Conservation (phyloP, 2,797 vertebrate species). For the Hippocampus kuda region DNA sequence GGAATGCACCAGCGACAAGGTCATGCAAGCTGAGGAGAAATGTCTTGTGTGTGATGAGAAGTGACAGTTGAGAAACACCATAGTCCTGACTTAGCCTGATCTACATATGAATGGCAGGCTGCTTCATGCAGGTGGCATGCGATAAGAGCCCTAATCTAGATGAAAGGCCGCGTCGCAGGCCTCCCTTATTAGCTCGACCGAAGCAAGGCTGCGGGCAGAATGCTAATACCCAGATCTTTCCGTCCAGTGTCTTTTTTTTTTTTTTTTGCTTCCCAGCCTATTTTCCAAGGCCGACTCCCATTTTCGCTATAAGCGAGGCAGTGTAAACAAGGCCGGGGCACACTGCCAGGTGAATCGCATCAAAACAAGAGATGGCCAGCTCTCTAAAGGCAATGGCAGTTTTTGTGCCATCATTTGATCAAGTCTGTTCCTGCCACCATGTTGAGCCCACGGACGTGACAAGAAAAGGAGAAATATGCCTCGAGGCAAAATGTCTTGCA, state of each 20-base stretch:
- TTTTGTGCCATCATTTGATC: conserved; percentile 72
- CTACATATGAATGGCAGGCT: conserved; percentile 62
- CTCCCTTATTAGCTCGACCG: conserved; percentile 61
- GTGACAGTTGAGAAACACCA: conserved; percentile 54
- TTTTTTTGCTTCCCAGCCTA: conserved; percentile 16
- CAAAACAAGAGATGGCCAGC: conserved; percentile 31
- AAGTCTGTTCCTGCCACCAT: conserved; percentile 70
- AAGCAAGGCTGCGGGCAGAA: conserved; percentile 51
- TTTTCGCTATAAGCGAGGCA: conserved; percentile 33
- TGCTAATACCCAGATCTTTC: conserved; percentile 56
- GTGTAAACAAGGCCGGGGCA: conserved; percentile 51
- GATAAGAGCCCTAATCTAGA: conserved; percentile 67
- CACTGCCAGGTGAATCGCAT: conserved; percentile 31
- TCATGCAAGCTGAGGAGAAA: conserved; percentile 34
- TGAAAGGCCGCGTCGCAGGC: conserved; percentile 57
- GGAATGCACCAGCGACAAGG: conserved; percentile 32
- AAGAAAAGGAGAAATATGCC: conserved; percentile 75
- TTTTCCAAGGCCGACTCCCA: conserved; percentile 29
- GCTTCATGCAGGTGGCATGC: conserved; percentile 61
- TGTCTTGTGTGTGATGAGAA: conserved; percentile 47
- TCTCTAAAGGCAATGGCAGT: conserved; percentile 54
- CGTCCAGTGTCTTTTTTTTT: conserved; percentile 6
- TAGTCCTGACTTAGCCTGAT: conserved; percentile 55
- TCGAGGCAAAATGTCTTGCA: conserved; percentile 77
- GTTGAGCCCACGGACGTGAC: conserved; percentile 70